A percentile compares a stretch with the other conserved stretches of the same genome.
phyloP scores from a whole-genome alignment of 2,797 vertebrate species.

The Moxostoma hubbsi region DNA sequence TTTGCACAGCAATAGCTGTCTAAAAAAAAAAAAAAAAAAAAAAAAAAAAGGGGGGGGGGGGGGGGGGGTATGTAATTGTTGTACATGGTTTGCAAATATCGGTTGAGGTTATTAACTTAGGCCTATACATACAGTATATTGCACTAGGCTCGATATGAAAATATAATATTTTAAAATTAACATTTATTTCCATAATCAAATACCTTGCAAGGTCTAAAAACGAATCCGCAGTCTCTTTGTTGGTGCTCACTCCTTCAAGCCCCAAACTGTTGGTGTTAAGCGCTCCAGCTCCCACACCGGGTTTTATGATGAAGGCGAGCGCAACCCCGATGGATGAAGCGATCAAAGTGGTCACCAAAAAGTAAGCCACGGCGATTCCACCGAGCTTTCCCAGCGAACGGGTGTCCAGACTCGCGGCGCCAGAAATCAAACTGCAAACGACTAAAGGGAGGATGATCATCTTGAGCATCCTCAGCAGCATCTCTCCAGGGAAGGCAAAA shows the following conservation, averaged over 20 bases:
- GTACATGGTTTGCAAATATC: background rate
- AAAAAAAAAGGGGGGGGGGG: too few relatives aligned
- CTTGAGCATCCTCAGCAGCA: constrained; percentile 96
- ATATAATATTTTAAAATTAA: background rate
- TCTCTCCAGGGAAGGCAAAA: constrained; percentile 94
- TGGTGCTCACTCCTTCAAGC: constrained; percentile 73
- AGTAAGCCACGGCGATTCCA: constrained; percentile 91
- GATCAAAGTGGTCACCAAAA: constrained; percentile 90
- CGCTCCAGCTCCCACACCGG: constrained; percentile 85
- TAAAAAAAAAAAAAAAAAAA: too few relatives aligned
- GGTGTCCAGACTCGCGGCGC: constrained; percentile 93
- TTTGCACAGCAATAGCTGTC: too few relatives aligned
- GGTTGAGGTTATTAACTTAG: background rate
- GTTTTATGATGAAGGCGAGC: constrained; percentile 89
- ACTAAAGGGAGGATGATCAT: constrained; percentile 97
- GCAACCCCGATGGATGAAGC: constrained; percentile 89
- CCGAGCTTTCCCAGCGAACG: constrained; percentile 92
- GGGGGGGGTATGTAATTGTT: background rate
- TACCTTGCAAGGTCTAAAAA: constrained; percentile 94
- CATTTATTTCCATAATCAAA: background rate
- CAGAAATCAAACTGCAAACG: constrained; percentile 93
- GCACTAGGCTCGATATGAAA: background rate
- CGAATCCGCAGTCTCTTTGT: constrained; percentile 92
- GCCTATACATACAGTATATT: background rate
- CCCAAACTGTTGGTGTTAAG: constrained; percentile 82